Conservation (phyloP, 2,797 vertebrate species). For the Sebastes alutus region DNA sequence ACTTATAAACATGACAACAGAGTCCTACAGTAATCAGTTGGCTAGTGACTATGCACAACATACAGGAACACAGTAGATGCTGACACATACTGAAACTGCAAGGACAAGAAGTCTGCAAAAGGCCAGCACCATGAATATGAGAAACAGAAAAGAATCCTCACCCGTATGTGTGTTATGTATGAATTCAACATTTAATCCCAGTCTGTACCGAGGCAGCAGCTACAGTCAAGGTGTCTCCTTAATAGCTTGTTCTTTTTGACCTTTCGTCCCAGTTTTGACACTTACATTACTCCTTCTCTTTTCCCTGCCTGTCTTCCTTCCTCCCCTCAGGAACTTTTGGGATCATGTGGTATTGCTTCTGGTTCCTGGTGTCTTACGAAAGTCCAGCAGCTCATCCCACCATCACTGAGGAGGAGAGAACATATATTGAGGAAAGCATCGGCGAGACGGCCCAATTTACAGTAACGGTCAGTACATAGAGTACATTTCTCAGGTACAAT, state of each 20-base stretch:
- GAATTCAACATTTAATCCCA: neutral
- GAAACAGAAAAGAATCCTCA: neutral
- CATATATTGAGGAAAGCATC: slow-evolving; percentile 93
- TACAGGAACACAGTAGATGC: neutral
- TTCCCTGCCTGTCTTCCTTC: neutral
- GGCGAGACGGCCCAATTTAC: slow-evolving; percentile 83
- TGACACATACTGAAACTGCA: neutral
- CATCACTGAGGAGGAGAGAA: slow-evolving; percentile 89
- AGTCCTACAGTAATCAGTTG: neutral
- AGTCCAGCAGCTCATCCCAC: slow-evolving; percentile 92
- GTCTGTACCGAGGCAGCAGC: neutral
- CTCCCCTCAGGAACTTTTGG: slow-evolving; percentile 87
- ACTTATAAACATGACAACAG: neutral
- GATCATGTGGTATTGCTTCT: slow-evolving; percentile 92
- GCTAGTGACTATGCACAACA: neutral
- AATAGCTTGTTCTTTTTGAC: neutral
- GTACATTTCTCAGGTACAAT: neutral
- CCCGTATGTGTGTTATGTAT: neutral
- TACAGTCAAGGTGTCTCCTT: neutral
- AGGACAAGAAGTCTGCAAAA: neutral
- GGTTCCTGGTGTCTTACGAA: slow-evolving; percentile 93
- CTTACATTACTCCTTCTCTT: neutral
- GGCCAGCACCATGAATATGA: neutral
- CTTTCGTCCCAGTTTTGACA: neutral
- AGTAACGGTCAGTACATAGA: slow-evolving; percentile 75